Conservation (phyloP, 2,113 vertebrate species). For the Monopterus albus region DNA sequence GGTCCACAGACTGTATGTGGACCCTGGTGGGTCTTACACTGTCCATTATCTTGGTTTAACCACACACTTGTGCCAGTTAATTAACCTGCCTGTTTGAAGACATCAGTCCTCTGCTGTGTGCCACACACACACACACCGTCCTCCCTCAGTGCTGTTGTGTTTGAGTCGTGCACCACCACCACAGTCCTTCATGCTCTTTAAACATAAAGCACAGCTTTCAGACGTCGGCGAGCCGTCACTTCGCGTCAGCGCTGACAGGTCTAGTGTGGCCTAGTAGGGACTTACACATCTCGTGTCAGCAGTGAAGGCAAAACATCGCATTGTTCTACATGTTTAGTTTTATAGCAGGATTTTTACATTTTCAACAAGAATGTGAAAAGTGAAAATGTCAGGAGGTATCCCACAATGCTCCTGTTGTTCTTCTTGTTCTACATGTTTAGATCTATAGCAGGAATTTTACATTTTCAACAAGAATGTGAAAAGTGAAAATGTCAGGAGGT, state of each 20-base stretch:
- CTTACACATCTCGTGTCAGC: neutral
- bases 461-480: no score
- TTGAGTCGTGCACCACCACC: neutral
- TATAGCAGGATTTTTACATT: no score
- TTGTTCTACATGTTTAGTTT: neutral
- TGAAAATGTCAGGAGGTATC: neutral
- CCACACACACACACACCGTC: neutral
- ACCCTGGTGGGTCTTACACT: no score
- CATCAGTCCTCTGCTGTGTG: neutral
- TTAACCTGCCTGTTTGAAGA: no score
- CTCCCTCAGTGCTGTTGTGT: neutral
- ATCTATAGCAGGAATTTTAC: no score
- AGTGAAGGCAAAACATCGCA: neutral
- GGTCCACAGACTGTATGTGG: no score
- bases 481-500: neutral
- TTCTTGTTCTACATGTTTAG: neutral
- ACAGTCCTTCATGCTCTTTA: neutral
- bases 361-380: no score
- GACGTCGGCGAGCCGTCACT: neutral
- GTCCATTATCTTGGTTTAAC: no score
- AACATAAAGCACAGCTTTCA: neutral
- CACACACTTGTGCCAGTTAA: no score
- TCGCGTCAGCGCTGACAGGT: neutral
- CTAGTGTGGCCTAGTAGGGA: neutral
- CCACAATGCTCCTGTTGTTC: no score